These are phyloP conservation scores for Drepana arcuata DNA, from an alignment of 1,140 invertebrate genomes.

Conservation along the genomic window DNA sequence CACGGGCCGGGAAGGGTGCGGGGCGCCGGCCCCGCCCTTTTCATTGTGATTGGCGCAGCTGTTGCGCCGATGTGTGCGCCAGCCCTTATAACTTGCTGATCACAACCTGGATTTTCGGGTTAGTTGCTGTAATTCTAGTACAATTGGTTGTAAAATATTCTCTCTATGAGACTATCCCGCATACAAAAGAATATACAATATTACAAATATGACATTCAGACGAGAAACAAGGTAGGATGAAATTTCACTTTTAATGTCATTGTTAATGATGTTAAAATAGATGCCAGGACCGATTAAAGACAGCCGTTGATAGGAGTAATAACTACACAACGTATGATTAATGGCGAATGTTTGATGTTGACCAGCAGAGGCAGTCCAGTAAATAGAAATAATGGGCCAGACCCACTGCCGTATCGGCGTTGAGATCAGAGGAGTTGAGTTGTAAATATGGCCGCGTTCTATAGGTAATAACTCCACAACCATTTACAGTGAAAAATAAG, in stretches of 20 bases:
- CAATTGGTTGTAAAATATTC: too few species aligned
- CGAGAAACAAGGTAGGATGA: too few species aligned
- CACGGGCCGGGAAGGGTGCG: constrained; percentile 17
- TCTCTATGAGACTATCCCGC: too few species aligned
- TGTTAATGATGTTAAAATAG: too few species aligned
- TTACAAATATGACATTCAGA: too few species aligned
- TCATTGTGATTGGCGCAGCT: constrained; percentile 69
- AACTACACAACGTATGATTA: constrained; percentile 8
- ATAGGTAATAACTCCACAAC: constrained; percentile 43
- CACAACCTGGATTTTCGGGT: constrained; percentile 1
- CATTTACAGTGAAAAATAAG: constrained; percentile 54
- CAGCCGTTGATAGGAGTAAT: constrained; percentile 6
- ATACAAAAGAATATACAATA: too few species aligned
- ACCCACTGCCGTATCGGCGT: constrained; percentile 20
- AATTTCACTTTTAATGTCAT: too few species aligned
- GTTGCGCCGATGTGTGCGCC: constrained; percentile 40
- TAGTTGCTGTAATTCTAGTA: too few species aligned
- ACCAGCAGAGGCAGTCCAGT: constrained; percentile 18
- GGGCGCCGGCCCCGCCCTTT: constrained; percentile 49
- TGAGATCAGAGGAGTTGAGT: constrained; percentile 22
- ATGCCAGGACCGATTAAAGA: too few species aligned
- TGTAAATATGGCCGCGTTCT: constrained; percentile 41
- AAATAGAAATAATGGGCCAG: constrained; percentile 34
- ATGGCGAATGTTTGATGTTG: constrained; percentile 5
- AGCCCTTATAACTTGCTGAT: constrained; percentile 26